Base-by-base conservation (phyloP, 2,888 invertebrate species). In the Holacanthella duospinosa region DNA sequence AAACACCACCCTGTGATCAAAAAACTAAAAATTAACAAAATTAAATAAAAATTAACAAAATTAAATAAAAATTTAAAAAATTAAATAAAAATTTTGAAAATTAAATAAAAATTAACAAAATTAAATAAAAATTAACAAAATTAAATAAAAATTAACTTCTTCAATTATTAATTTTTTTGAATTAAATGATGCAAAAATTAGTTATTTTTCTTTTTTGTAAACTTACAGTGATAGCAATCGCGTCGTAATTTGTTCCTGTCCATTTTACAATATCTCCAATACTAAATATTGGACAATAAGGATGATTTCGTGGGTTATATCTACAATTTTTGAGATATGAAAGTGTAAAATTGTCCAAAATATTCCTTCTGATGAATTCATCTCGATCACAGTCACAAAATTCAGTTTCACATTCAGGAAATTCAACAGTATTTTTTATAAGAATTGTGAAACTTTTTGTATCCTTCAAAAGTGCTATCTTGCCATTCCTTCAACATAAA, bases 251-350 rank as follows among this genome's bases (percentile, higher is more conserved):
- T 28, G 55, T 66, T 4, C 70, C 71, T 25, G 76, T 74, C 56
- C 69, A 69, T 24, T 66, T 60, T 1, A 77, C 74, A 63, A 80
- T 77, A 54, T 77, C 76, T 16, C 74, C 75, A 24, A 80, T 67
- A 36, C 71, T 66, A 71, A 80, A 79, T 28, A 79, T 75, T 6
- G 79, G 80, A 69, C 80, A 80, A 54, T 72, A 74, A 12, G 73
- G 74, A 66, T 75, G 70, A 19, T 55, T 63, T 19, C 60, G 66
- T 6, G 73, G 66, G 66, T 77, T 67, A 66, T 75, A 77, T 24
- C 63, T 63, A 62, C 78, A 78, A 25, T 60, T 69, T 61, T 72
- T 70, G 27, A 78, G 66, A 60, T 76, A 75, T 3, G 71, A 64
- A n/a, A 67, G 68, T 28, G 74, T 75, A 53, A 68, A 69, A 55